Percentiles rank a stretch among this genome's conserved stretches.
phyloP scores from a whole-genome alignment of 2,888 invertebrate genomes.

The Deilephila porcellus region DNA sequence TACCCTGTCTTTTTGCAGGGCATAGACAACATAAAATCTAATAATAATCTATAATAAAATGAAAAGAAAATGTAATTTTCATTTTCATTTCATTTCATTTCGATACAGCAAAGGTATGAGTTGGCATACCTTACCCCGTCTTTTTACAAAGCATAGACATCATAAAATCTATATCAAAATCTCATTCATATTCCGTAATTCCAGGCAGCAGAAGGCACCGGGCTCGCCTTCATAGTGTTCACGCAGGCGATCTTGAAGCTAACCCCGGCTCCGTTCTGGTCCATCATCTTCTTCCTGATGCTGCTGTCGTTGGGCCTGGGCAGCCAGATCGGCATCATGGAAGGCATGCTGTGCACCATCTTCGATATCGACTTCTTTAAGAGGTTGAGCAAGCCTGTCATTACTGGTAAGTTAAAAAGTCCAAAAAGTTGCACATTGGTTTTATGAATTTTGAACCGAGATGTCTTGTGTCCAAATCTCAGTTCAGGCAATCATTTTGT shows the following conservation, averaged over 20 bases:
- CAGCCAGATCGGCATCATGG: constrained; percentile 97
- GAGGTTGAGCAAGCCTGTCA: constrained; percentile 93
- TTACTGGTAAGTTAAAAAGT: constrained; percentile 87
- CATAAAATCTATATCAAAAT: no score
- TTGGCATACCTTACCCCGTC: no score
- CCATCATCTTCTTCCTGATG: constrained; percentile 98
- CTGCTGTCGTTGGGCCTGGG: constrained; percentile 96
- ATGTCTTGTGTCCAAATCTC: no score
- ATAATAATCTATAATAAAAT: no score
- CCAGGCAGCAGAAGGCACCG: constrained; percentile 97
- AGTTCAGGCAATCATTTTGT: no score
- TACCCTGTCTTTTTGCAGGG: no score
- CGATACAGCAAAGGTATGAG: no score
- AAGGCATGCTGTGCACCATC: constrained; percentile 97
- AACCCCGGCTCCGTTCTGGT: constrained; percentile 98
- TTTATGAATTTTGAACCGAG: background rate
- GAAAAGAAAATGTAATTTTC: no score
- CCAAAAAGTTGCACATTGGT: background rate
- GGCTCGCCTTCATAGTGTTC: constrained; percentile 98
- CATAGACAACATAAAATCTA: no score
- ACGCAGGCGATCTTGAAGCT: constrained; percentile 97
- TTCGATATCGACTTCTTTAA: constrained; percentile 97
- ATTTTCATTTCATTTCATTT: no score
- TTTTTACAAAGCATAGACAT: no score
- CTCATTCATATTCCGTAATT: constrained; percentile 40